Base-by-base conservation (phyloP, 2,888 invertebrate genomes). In the Pandemis heparana region DNA sequence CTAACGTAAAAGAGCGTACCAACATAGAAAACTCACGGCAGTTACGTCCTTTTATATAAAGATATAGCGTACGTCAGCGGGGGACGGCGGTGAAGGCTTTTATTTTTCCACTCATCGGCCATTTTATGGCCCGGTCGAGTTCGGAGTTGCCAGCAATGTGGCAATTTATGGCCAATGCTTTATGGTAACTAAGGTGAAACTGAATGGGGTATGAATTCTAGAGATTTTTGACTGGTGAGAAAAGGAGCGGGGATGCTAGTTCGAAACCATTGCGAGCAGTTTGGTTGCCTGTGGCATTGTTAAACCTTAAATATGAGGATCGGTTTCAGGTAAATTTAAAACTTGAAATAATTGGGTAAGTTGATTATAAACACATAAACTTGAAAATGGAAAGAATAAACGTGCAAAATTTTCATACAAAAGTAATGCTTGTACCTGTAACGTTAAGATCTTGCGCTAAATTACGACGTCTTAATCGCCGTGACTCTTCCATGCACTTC, bases 31-130 rank as follows among this genome's bases (percentile, higher is more conserved):
- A 53, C 6, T 53, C 3, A 9, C 8, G 18, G 53, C 9, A 18
- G 16, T 53, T 53, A 53, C 18, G 53, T 18, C 53, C 9, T 53
- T 16, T 53, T 16, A 9, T 53, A 18, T 53, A 18, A 6, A n/a
- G 16, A 53, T 53, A 9, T 4, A 43, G 53, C 67, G 60, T 41
- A 61, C 71, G 60, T 62, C 43, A 70, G 82, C 83, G 85, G 76
- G 80, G 85, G 81, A 89, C 90, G 90, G 92, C 90, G 90, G 92
- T 85, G 89, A 92, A 92, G 88, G 91, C 92, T 92, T 92, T 92
- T 92, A 92, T 92, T 91, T 90, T 90, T 90, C 89, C 88, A 85
- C 83, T 78, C 79, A 82, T 83, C 79, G 80, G 79, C 79, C 84
- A 80, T 80, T 89, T 92, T 92, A 92, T 91, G 88, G 90, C 90